These are phyloP conservation scores for Aphis gossypii DNA, from an alignment of 1,140 invertebrate genomes.

Conservation along the genomic window DNA sequence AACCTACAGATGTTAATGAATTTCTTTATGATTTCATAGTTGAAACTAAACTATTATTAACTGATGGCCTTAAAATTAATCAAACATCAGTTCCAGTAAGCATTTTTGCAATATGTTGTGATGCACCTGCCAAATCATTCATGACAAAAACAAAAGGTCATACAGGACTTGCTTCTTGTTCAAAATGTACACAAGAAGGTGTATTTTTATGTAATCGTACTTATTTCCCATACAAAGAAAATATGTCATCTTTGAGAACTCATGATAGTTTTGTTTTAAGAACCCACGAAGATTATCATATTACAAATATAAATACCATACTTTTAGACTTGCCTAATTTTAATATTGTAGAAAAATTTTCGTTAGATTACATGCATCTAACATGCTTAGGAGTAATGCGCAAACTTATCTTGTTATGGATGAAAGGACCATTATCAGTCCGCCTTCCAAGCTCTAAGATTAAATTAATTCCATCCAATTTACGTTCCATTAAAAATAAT, in stretches of 20 bases:
- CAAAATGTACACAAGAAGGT: neutral
- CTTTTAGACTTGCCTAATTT: neutral
- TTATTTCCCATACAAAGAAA: neutral
- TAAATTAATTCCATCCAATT: neutral
- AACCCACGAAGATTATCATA: neutral
- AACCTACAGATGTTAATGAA: too few relatives aligned
- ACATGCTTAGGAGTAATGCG: neutral
- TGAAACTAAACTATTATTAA: too few relatives aligned
- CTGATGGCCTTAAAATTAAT: too few relatives aligned
- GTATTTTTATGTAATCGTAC: neutral
- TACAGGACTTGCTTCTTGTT: neutral
- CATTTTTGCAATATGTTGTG: neutral
- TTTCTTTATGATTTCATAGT: too few relatives aligned
- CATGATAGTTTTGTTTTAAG: neutral
- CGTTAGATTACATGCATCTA: neutral
- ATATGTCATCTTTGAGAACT: neutral
- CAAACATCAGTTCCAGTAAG: too few relatives aligned
- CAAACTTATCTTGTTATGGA: neutral
- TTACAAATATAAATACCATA: neutral
- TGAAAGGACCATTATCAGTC: neutral
- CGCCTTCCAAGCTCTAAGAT: neutral
- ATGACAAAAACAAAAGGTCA: neutral
- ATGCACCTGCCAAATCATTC: neutral
- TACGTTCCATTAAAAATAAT: neutral
- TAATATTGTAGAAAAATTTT: neutral